These are phyloP conservation scores for Podarcis muralis DNA, from an alignment of 2,113 vertebrate genomes.

Conservation along the genomic window DNA sequence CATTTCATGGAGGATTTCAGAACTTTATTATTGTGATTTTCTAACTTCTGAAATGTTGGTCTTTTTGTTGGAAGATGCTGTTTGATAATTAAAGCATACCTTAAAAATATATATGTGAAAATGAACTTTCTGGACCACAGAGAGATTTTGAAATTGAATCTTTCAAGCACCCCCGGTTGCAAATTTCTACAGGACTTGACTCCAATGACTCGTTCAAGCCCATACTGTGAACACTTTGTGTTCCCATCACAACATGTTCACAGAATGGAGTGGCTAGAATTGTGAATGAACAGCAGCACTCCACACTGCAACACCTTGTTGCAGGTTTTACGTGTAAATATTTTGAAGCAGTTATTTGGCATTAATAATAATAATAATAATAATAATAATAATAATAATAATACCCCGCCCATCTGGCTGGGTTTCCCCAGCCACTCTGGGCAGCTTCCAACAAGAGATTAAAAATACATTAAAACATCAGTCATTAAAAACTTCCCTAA, in stretches of 20 bases:
- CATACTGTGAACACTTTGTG: neutral
- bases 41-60: neutral
- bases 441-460: too few relatives aligned
- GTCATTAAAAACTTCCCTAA: too few relatives aligned
- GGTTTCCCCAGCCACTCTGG: too few relatives aligned
- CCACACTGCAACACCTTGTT: too few relatives aligned
- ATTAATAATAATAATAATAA: too few relatives aligned
- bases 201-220: neutral
- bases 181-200: neutral
- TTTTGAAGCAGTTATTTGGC: too few relatives aligned
- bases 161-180: neutral
- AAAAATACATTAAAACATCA: too few relatives aligned
- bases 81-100: neutral
- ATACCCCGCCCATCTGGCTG: too few relatives aligned
- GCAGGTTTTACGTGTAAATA: too few relatives aligned
- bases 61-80: neutral
- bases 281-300: too few relatives aligned
- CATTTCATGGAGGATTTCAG: neutral
- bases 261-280: too few relatives aligned
- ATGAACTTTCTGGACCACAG: neutral
- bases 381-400: too few relatives aligned
- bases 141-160: neutral
- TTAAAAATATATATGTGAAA: neutral
- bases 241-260: neutral
- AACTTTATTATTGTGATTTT: neutral